Evolutionary conservation across 2,797 vertebrate genomes (phyloP).

Genomic region (Iguana delicatissima): DNA sequence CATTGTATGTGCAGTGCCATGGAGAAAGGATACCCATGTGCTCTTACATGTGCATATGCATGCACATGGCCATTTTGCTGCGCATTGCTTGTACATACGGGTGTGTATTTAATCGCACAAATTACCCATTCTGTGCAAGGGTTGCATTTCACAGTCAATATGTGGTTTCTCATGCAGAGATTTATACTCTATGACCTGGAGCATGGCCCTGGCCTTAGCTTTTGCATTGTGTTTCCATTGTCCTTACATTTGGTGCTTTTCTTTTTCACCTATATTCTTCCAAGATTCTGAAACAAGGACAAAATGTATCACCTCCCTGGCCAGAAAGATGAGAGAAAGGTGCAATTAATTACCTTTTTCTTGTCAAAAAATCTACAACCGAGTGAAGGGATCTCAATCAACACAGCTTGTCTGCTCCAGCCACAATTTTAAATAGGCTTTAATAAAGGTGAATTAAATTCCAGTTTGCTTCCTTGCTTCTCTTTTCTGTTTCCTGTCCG

Average conservation of each 20-base stretch:
- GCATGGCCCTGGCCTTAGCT: too few relatives aligned
- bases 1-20: too few relatives aligned
- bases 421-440: constrained; percentile 43
- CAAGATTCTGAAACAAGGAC: not conserved
- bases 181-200: too few relatives aligned
- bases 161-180: too few relatives aligned
- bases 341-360: not conserved
- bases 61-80: too few relatives aligned
- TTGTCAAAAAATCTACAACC: not conserved
- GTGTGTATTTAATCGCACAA: too few relatives aligned
- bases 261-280: not conserved
- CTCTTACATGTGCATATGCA: too few relatives aligned
- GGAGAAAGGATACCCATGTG: too few relatives aligned
- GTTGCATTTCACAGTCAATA: too few relatives aligned
- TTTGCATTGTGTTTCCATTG: not conserved
- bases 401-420: not conserved
- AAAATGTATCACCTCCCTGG: not conserved
- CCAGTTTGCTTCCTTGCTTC: constrained; percentile 39
- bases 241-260: not conserved
- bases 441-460: constrained; percentile 20
- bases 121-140: too few relatives aligned
- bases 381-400: constrained; percentile 49
- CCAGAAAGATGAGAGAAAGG: not conserved
- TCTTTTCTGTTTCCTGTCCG: constrained; percentile 53
- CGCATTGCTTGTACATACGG: too few relatives aligned